Evolutionary conservation across 1,140 invertebrate genomes (phyloP).

Genomic region (honey bee (Apis mellifera)): Amel_HAv3.1 CM009931.2:23402501-23403000

Average conservation of each 20-base stretch:
- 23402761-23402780: constrained; percentile 28
- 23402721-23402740: constrained; percentile 49
- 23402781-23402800: constrained; percentile 2
- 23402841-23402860: background rate
- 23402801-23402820: constrained; percentile 20
- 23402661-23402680: constrained; percentile 46
- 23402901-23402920: constrained; percentile 11
- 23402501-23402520: constrained; percentile 16
- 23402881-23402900: background rate
- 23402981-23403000: background rate
- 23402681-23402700: constrained; percentile 31
- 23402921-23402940: constrained; percentile 3
- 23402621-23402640: constrained; percentile 6
- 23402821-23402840: constrained; percentile 11
- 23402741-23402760: constrained; percentile 58
- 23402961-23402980: background rate
- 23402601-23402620: constrained; percentile 28
- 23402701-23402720: constrained; percentile 51
- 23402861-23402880: background rate
- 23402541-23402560: constrained; percentile 26
- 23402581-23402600: background rate
- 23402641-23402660: background rate
- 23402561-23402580: background rate
- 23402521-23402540: constrained; percentile 11
- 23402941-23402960: background rate